Evolutionary conservation across 2,888 invertebrate genomes (phyloP).

Genomic region (Ctenicera cuprea): DNA sequence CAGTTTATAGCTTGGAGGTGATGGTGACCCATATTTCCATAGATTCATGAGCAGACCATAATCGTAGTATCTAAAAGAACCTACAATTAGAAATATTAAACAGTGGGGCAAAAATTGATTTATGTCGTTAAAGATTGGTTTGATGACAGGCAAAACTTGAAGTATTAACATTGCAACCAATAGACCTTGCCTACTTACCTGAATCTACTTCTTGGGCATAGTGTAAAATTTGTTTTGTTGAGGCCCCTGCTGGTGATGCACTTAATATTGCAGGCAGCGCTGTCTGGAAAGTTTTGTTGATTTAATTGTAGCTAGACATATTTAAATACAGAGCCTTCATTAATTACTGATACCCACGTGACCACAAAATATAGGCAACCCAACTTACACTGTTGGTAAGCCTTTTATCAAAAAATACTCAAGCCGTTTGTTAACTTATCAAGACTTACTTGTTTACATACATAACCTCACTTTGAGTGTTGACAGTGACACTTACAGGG

Average conservation of each 20-base stretch:
- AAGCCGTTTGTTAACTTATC: too few relatives aligned
- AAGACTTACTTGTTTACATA: too few relatives aligned
- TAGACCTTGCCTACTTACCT: constrained; percentile 60
- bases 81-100: constrained; percentile 30
- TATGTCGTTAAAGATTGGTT: neutral
- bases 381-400: too few relatives aligned
- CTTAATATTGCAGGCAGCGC: constrained; percentile 64
- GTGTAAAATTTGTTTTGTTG: constrained; percentile 83
- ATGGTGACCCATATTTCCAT: constrained; percentile 14
- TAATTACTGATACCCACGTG: too few relatives aligned
- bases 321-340: too few relatives aligned
- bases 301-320: too few relatives aligned
- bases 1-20: constrained; percentile 63
- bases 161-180: too few relatives aligned
- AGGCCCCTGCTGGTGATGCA: constrained; percentile 68
- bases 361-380: too few relatives aligned
- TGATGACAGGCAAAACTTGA: neutral
- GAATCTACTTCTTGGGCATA: constrained; percentile 80
- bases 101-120: neutral
- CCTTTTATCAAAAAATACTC: too few relatives aligned
- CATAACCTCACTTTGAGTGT: too few relatives aligned
- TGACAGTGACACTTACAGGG: too few relatives aligned
- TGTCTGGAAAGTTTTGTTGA: constrained; percentile 62
- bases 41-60: constrained; percentile 34
- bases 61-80: constrained; percentile 38